These are phyloP conservation scores for Carassius gibelio DNA, from an alignment of 2,113 vertebrate species.

Conservation along the genomic window DNA sequence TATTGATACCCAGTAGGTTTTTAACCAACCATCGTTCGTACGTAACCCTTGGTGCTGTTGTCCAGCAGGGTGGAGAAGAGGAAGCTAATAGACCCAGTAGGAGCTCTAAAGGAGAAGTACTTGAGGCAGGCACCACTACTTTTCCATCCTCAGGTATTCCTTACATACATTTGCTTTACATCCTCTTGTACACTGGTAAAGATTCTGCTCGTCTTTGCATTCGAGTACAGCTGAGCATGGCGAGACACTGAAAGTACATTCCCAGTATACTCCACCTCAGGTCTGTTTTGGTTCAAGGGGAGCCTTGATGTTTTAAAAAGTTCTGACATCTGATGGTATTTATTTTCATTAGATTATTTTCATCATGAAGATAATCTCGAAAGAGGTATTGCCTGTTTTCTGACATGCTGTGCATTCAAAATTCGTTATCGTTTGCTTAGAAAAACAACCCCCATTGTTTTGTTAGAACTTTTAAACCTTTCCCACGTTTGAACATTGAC, in stretches of 20 bases:
- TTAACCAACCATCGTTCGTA: slow-evolving; percentile 79
- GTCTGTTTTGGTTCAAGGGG: slow-evolving; percentile 22
- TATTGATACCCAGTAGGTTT: slow-evolving; percentile 6
- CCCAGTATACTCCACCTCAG: slow-evolving; percentile 4
- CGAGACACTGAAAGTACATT: neutral
- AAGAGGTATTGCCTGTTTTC: slow-evolving; percentile 1
- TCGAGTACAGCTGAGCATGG: neutral
- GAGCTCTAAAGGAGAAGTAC: slow-evolving; percentile 96
- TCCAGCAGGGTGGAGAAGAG: slow-evolving; percentile 99
- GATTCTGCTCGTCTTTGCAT: neutral
- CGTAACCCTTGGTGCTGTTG: slow-evolving; percentile 94
- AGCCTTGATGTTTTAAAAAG: neutral
- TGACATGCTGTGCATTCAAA: slow-evolving; percentile 16
- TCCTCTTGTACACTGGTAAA: neutral
- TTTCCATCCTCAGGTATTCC: slow-evolving; percentile 93
- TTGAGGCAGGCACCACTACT: slow-evolving; percentile 90
- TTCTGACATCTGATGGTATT: slow-evolving; percentile 14
- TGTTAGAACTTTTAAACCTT: slow-evolving; percentile 67
- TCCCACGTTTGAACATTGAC: slow-evolving; percentile 70
- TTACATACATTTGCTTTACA: neutral
- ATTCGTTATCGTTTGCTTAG: slow-evolving; percentile 68
- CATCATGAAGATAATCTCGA: slow-evolving; percentile 37
- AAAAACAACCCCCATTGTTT: slow-evolving; percentile 77
- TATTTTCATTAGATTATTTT: slow-evolving; percentile 33
- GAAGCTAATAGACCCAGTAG: slow-evolving; percentile 95